Conservation (phyloP, 2,113 vertebrate species). For the Myotis brandtii region DNA sequence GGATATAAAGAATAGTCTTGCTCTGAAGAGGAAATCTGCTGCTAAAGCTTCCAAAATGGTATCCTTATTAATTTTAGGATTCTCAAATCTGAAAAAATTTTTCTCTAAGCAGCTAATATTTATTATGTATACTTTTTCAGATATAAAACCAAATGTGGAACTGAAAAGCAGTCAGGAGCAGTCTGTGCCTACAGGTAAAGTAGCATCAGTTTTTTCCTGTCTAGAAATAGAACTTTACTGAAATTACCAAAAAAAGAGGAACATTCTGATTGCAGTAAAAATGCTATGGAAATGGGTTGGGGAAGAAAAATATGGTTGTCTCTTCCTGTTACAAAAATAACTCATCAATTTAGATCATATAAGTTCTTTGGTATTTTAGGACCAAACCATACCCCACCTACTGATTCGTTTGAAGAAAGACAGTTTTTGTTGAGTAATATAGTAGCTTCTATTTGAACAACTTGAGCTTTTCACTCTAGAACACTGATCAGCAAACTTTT, state of each 20-base stretch:
- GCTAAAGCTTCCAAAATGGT: background rate
- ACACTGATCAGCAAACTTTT: background rate
- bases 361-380: background rate
- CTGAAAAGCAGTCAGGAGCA: conserved; percentile 85
- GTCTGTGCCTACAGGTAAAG: conserved; percentile 82
- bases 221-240: background rate
- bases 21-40: conserved; percentile 30
- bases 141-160: conserved; percentile 81
- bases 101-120: conserved; percentile 30
- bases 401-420: background rate
- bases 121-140: conserved; percentile 80
- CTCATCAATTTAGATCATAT: background rate
- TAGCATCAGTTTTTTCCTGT: background rate
- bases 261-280: conserved; percentile 34
- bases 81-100: conserved; percentile 5
- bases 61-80: conserved; percentile 33
- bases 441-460: background rate
- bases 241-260: background rate
- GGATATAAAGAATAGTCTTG: background rate
- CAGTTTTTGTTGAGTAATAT: conserved; percentile 32
- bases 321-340: conserved; percentile 23
- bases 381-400: background rate
- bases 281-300: background rate
- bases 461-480: conserved; percentile 22
- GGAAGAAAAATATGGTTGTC: background rate